Evolutionary conservation across 2,888 invertebrate species (phyloP).

Genomic region (Caenorhabditis sulstoni): DNA sequence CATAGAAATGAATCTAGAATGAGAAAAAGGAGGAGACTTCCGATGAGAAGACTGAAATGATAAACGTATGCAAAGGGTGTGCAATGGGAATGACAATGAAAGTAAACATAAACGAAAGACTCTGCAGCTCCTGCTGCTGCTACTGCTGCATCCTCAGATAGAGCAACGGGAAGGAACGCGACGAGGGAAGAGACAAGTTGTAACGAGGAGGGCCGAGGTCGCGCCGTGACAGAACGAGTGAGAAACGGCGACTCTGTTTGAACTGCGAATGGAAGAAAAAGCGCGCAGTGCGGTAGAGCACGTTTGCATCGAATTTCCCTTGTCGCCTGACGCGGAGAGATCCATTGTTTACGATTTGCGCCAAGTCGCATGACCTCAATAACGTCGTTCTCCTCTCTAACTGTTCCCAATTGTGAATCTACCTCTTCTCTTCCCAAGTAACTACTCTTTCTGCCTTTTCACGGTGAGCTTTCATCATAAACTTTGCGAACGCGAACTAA

Average conservation of each 20-base stretch:
- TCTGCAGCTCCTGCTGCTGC: conserved; percentile 15
- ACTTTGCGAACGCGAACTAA: no score
- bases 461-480: no score
- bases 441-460: not conserved
- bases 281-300: conserved; percentile 42
- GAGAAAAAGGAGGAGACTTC: not conserved
- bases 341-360: conserved; percentile 42
- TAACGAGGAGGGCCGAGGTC: conserved; percentile 46
- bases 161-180: conserved; percentile 37
- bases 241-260: conserved; percentile 55
- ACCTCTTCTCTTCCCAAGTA: conserved; percentile 15
- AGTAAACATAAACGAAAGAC: conserved; percentile 48
- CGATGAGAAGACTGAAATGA: not conserved
- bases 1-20: not conserved
- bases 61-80: conserved; percentile 14
- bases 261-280: conserved; percentile 40
- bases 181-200: conserved; percentile 51
- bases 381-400: conserved; percentile 36
- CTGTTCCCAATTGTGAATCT: conserved; percentile 11
- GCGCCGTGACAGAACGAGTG: conserved; percentile 59
- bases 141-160: conserved; percentile 29
- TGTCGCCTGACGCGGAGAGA: not conserved
- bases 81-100: conserved; percentile 40
- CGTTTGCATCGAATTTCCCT: conserved; percentile 23
- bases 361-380: conserved; percentile 42